Evolutionary conservation across 1,140 invertebrate species (phyloP), one percentile per base, ranked within the genome.

Genomic region (Drosophila orosa): DNA sequence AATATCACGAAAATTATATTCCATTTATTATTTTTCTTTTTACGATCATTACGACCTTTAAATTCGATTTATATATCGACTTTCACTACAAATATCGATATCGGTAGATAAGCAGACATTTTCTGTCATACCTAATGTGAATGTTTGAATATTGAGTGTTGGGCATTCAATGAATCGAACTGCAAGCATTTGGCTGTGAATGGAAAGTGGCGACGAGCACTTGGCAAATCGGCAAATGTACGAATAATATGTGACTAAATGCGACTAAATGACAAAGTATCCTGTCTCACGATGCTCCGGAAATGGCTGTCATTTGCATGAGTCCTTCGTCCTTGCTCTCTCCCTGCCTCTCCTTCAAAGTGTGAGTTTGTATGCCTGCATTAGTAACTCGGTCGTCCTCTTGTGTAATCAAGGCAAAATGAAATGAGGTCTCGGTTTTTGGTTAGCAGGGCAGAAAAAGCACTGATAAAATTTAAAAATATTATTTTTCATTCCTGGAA

Each of bases 241-340:
- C 31, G 56, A 35, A 24, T 66, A 44, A 54, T 52, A 44, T 68
- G 35, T 44, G 33, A 48, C 35, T 52, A 57, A 71, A 71, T 71
- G 62, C 29, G 74, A 83, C 74, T 59, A 79, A 82, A 78, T 82
- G 80, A 60, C 69, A 75, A 76, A 80, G 72, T 68, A 75, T 68
- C 60, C 62, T 62, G 42, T 47, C 55, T 52, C 39, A 50, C 61
- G 42, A 42, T 58, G 61, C 60, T 52, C 55, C 50, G 45, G 62
- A 83, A 74, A 78, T 81, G 79, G 63, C 69, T 82, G 61, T 37
- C 78, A 81, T 33, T 73, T 57, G 27, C 44, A 69, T 25, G 22
- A 42, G 52, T 54, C 31, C 33, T 54, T 54, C 31, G n/a, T 7
- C n/a, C 27, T 17, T 17, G 33, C 27, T 13, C 15, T 19, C 4